These are phyloP conservation scores for Drosophila lowei DNA, from an alignment of 1,140 invertebrate species.

Conservation along the genomic window DNA sequence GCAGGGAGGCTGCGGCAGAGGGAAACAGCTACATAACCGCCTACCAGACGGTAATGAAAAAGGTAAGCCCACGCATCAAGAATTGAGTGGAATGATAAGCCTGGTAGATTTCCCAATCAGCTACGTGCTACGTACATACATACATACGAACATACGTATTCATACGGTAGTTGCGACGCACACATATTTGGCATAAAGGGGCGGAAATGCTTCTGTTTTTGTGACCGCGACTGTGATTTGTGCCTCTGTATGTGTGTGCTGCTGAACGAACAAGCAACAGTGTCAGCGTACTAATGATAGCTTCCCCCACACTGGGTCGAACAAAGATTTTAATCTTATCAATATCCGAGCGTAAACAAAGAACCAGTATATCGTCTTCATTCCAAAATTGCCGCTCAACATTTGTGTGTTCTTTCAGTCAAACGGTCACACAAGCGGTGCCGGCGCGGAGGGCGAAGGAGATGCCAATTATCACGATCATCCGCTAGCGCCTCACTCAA, in stretches of 20 bases:
- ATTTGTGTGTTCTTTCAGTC: conserved; percentile 48
- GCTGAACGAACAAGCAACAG: conserved; percentile 14
- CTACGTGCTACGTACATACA: conserved; percentile 5
- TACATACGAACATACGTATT: neutral
- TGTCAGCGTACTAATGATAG: conserved; percentile 17
- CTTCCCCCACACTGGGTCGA: neutral
- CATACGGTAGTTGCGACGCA: conserved; percentile 1
- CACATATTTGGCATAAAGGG: conserved; percentile 37
- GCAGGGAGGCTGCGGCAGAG: conserved; percentile 77
- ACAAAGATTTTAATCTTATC: conserved; percentile 58
- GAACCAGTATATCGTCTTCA: conserved; percentile 14
- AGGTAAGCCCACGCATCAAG: conserved; percentile 79
- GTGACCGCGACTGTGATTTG: conserved; percentile 19
- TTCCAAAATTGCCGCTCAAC: conserved; percentile 1
- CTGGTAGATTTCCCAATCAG: conserved; percentile 28
- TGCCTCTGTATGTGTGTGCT: conserved; percentile 36
- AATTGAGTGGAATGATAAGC: conserved; percentile 23
- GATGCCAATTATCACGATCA: conserved; percentile 62
- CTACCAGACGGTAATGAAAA: conserved; percentile 84
- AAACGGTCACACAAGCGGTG: conserved; percentile 73
- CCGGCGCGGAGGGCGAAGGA: conserved; percentile 37
- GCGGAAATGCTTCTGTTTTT: conserved; percentile 48
- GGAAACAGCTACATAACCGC: conserved; percentile 83
- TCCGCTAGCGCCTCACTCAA: conserved; percentile 65
- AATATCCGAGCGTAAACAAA: conserved; percentile 53